These are phyloP conservation scores for Vespertilio murinus DNA, from an alignment of 2,797 vertebrate species.

Conservation along the genomic window DNA sequence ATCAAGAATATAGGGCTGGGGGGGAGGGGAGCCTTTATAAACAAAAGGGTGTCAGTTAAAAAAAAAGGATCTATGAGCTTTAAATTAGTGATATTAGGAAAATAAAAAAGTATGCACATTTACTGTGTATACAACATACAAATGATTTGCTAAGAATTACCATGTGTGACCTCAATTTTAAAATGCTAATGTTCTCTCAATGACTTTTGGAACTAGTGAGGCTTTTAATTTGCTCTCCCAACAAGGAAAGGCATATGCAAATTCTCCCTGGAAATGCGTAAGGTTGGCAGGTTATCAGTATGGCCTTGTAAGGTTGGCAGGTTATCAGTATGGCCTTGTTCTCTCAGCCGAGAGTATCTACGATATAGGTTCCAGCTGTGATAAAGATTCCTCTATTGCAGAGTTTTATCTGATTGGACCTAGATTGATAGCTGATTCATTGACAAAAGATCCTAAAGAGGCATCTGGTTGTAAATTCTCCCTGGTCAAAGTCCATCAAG, in stretches of 20 bases:
- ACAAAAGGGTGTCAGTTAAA: neutral
- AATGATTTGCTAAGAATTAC: slow-evolving; percentile 47
- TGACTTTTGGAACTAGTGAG: slow-evolving; percentile 4
- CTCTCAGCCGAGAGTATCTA: neutral
- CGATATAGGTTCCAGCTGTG: neutral
- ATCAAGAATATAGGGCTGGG: neutral
- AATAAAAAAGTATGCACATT: neutral
- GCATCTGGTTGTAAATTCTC: neutral
- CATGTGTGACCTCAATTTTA: neutral
- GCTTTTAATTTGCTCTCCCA: slow-evolving; percentile 40
- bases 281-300: neutral
- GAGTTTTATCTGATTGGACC: slow-evolving; percentile 28
- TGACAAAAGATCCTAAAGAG: slow-evolving; percentile 31
- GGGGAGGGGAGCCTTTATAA: neutral
- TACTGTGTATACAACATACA: neutral
- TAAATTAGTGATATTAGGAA: neutral
- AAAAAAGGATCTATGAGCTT: neutral
- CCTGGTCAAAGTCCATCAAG: slow-evolving; percentile 22
- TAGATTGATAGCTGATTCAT: neutral
- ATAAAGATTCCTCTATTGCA: neutral
- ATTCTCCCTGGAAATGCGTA: slow-evolving; percentile 14
- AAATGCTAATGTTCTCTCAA: slow-evolving; percentile 42
- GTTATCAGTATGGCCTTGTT: neutral
- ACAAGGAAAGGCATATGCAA: neutral
- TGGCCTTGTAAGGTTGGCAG: neutral